phyloP scores from a whole-genome alignment of 1,140 invertebrate species.

The Apis dorsata region DNA sequence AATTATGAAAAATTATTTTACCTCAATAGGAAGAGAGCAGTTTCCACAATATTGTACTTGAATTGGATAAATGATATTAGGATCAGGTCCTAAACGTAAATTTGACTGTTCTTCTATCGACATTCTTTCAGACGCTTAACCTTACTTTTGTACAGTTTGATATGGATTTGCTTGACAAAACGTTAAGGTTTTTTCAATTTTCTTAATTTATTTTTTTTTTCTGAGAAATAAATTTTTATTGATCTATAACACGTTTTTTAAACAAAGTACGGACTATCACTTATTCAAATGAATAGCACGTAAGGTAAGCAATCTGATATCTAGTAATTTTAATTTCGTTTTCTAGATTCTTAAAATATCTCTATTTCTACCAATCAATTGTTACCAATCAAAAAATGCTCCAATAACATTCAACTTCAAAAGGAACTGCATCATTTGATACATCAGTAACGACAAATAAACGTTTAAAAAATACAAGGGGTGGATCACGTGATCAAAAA shows the following conservation, averaged over 20 bases:
- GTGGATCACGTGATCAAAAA: constrained; percentile 11
- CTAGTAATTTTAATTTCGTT: constrained; percentile 31
- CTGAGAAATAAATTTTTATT: neutral
- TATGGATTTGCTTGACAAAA: neutral
- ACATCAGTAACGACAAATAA: constrained; percentile 22
- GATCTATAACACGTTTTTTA: neutral
- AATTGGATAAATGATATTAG: constrained; percentile 88
- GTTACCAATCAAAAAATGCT: constrained; percentile 24
- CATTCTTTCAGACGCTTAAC: constrained; percentile 67
- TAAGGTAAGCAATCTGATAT: constrained; percentile 27
- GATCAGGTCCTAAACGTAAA: constrained; percentile 79
- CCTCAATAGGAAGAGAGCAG: constrained; percentile 95
- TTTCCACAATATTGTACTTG: constrained; percentile 96
- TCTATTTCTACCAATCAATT: neutral
- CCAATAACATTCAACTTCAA: constrained; percentile 3
- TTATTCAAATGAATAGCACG: constrained; percentile 23
- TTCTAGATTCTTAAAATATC: neutral
- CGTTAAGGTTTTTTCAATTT: neutral
- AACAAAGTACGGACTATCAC: neutral
- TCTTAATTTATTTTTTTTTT: neutral
- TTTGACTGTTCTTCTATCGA: constrained; percentile 68
- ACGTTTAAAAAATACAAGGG: neutral
- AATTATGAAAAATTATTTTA: constrained; percentile 69
- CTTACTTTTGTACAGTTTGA: constrained; percentile 18
- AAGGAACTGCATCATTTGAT: neutral